Percentiles rank a stretch among this genome's conserved stretches.
Conservation (phyloP, 2,888 invertebrate genomes). For the Agonopterix alstromeriana region DNA sequence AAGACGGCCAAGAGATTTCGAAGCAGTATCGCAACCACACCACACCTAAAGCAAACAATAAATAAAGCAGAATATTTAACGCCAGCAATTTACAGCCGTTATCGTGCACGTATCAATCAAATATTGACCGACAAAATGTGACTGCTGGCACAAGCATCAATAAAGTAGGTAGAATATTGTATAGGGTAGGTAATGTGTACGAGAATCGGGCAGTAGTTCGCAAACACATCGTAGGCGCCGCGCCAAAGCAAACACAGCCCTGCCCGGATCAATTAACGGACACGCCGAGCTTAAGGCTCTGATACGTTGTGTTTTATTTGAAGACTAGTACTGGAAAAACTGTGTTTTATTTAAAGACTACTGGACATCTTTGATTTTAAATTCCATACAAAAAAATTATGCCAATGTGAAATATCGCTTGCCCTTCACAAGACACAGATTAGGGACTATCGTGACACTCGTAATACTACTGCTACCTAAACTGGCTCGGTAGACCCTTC, state of each 20-base stretch:
- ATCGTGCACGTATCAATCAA: background rate
- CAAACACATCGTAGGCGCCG: conserved; percentile 41
- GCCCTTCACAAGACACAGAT: no score
- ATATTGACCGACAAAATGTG: conserved; percentile 7
- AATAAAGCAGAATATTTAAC: background rate
- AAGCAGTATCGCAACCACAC: no score
- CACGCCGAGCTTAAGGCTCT: conserved; percentile 23
- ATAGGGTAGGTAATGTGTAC: conserved; percentile 28
- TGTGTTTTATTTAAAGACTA: no score
- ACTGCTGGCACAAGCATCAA: background rate
- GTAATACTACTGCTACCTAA: no score
- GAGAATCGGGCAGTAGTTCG: conserved; percentile 35
- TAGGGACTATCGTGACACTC: no score
- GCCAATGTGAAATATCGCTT: no score
- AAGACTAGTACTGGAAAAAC: no score
- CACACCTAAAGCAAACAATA: background rate
- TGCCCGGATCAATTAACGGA: conserved; percentile 44
- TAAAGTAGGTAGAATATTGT: conserved; percentile 12
- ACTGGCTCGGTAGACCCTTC: no score
- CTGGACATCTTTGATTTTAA: no score
- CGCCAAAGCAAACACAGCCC: conserved; percentile 47
- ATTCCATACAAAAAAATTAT: no score
- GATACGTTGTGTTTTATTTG: no score
- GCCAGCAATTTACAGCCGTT: background rate
- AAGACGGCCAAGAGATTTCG: no score